Base-by-base conservation (phyloP, 2,888 invertebrate genomes). In the Cheilosia soror region DNA sequence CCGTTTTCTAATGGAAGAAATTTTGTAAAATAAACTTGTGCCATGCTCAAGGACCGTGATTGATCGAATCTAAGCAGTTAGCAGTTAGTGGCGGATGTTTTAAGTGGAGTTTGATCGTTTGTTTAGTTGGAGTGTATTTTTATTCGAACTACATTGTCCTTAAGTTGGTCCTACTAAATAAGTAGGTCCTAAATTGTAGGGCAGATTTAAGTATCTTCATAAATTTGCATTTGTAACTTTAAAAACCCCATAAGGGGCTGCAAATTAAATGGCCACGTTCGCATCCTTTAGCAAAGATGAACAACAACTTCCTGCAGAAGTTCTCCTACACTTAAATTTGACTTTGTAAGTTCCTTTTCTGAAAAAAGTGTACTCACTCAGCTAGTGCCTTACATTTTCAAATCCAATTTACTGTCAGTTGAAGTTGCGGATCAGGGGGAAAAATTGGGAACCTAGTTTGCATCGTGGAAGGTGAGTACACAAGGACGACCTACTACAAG, bases 391-490 rank as follows among this genome's bases (percentile, higher is more conserved):
- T 25, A 37, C 20, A 63, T 29, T 25, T 49, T 25, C 55, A 63
- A 78, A 78, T 71, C 71, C 55, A 78, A 78, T 71, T 71, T 71
- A 2, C 40, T 37, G 31, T 77, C 66, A 58, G 40, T 15, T 47
- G 13, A 27, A 57, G 66, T 13, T 68, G 9, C 13, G 7, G 3
- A 11, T 29, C 27, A 57, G 5, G 15, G 20, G 11, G 11, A 44
- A 25, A n/a, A 33, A 58, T 49, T 13, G 31, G 29, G 20, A 62
- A n/a, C 27, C 33, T 55, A 77, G 44, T 55, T 53, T 47, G 4
- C 37, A 4, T 9, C 11, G 37, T 11, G 37, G 37, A 37, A 63
- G 55, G 13, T 33, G 13, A 9, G 20, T 29, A 62, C 15, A 47
- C 47, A 49, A 65, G 57, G 51, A 79, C 42, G 27, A 72, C 27